Percentiles rank a stretch among this genome's conserved stretches.
Evolutionary conservation across 1,140 invertebrate genomes (phyloP).

Genomic region (Mizuhopecten yessoensis): DNA sequence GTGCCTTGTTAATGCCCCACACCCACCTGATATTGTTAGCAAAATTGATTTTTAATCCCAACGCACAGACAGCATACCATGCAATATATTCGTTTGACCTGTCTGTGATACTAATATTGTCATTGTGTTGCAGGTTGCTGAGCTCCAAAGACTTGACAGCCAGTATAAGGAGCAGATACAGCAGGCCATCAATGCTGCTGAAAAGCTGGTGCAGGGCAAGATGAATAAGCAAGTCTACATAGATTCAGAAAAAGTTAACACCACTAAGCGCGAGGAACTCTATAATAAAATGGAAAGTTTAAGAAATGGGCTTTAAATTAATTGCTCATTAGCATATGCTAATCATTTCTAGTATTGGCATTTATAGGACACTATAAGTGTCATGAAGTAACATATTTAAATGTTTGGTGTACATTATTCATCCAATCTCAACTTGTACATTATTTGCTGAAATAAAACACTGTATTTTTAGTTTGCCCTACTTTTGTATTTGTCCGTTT

Average conservation of each 20-base stretch:
- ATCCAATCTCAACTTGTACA: slow-evolving; percentile 33
- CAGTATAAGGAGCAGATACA: slow-evolving; percentile 82
- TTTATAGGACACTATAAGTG: slow-evolving; percentile 24
- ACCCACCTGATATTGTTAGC: too few species aligned
- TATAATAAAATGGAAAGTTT: slow-evolving; percentile 87
- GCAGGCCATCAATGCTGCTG: slow-evolving; percentile 82
- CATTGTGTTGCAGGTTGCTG: slow-evolving; percentile 84
- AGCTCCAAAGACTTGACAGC: slow-evolving; percentile 87
- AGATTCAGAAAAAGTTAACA: slow-evolving; percentile 86
- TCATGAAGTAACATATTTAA: slow-evolving; percentile 22
- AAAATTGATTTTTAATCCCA: too few species aligned
- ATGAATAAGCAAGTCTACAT: slow-evolving; percentile 87
- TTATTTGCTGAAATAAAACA: slow-evolving; percentile 29
- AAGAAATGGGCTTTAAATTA: slow-evolving; percentile 66
- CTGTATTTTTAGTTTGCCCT: not conserved
- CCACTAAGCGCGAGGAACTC: slow-evolving; percentile 88
- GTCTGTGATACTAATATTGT: too few species aligned
- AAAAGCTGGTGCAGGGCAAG: slow-evolving; percentile 88
- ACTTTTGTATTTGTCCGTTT: not conserved
- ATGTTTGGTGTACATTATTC: not conserved
- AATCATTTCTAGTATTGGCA: slow-evolving; percentile 34
- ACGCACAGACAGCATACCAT: too few species aligned
- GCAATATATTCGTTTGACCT: too few species aligned
- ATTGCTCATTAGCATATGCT: not conserved
- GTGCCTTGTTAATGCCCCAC: too few species aligned